These are phyloP conservation scores for Xiphophorus hellerii DNA, from an alignment of 2,113 vertebrate genomes.

Conservation along the genomic window DNA sequence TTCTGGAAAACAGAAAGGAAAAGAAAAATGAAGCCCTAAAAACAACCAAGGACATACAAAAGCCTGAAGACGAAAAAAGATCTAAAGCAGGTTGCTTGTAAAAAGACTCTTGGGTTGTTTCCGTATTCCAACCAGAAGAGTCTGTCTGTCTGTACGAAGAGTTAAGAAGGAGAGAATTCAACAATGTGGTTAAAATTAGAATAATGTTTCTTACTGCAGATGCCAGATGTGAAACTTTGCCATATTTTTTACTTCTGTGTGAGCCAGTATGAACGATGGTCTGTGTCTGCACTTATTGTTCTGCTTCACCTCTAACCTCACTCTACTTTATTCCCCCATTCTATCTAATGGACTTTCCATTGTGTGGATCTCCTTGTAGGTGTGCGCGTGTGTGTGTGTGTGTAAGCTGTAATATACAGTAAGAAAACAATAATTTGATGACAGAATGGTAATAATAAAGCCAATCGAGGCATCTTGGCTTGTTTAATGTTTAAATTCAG, in stretches of 20 bases:
- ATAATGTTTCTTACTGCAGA: background rate
- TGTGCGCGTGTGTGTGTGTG: background rate
- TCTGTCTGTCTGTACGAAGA: conserved; percentile 5
- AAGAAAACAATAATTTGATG: conserved; percentile 35
- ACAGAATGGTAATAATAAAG: conserved; percentile 13
- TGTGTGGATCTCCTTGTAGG: conserved; percentile 11
- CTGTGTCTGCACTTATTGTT: conserved; percentile 54
- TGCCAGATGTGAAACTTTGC: conserved; percentile 4
- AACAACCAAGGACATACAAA: conserved; percentile 25
- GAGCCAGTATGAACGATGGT: conserved; percentile 14
- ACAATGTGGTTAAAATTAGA: background rate
- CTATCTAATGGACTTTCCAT: conserved; percentile 34
- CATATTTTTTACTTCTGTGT: conserved; percentile 39
- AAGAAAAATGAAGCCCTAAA: conserved; percentile 20
- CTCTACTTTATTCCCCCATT: conserved; percentile 49
- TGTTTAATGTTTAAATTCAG: conserved; percentile 21
- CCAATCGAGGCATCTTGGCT: conserved; percentile 19
- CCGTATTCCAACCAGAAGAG: conserved; percentile 13
- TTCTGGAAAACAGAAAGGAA: conserved; percentile 25
- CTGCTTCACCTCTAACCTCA: conserved; percentile 54
- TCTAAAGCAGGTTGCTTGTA: conserved; percentile 34
- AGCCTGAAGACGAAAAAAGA: conserved; percentile 18
- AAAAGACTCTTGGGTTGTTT: conserved; percentile 24
- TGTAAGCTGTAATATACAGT: conserved; percentile 21
- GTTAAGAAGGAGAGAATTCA: background rate